Conservation (phyloP, 53 echinoderm and acorn worm genomes). For the Arbacia lixula region DNA sequence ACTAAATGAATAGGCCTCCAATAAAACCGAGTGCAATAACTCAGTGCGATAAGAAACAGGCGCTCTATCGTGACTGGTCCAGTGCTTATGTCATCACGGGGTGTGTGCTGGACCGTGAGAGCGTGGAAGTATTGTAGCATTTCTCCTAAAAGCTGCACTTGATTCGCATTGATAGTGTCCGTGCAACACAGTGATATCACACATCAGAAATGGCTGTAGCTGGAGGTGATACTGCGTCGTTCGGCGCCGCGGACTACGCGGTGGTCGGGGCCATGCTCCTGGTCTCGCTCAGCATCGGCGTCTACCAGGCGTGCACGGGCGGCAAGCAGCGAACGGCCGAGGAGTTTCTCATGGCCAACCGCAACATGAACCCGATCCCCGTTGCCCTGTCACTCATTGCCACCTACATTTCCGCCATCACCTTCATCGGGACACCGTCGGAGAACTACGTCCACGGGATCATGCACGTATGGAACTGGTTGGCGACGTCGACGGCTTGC, state of each 20-base stretch:
- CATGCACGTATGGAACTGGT: slow-evolving; percentile 68
- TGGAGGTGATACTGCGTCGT: too few relatives aligned
- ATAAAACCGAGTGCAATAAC: too few relatives aligned
- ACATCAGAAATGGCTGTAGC: too few relatives aligned
- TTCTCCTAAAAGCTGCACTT: too few relatives aligned
- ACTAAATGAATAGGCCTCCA: too few relatives aligned
- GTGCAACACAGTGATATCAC: too few relatives aligned
- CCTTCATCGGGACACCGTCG: slow-evolving; percentile 85
- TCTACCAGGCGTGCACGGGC: slow-evolving; percentile 81
- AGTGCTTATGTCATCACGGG: too few relatives aligned
- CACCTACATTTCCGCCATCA: slow-evolving; percentile 90
- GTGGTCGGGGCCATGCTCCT: slow-evolving; percentile 65
- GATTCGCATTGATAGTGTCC: too few relatives aligned
- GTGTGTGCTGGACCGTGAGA: too few relatives aligned
- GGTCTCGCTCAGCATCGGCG: slow-evolving; percentile 77
- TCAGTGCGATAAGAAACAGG: too few relatives aligned
- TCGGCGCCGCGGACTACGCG: slow-evolving; percentile 73
- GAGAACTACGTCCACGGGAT: slow-evolving; percentile 82
- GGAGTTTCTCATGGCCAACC: slow-evolving; percentile 85
- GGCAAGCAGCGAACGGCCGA: slow-evolving; percentile 81
- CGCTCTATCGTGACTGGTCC: too few relatives aligned
- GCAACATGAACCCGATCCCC: slow-evolving; percentile 86
- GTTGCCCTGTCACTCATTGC: slow-evolving; percentile 83
- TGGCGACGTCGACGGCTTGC: slow-evolving; percentile 51
- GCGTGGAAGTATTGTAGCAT: too few relatives aligned